A percentile compares a stretch with the other conserved stretches of the same genome.
These are phyloP conservation scores for Notoglanidium macrostoma DNA, from an alignment of 2,797 vertebrate genomes.

Conservation along the genomic window DNA sequence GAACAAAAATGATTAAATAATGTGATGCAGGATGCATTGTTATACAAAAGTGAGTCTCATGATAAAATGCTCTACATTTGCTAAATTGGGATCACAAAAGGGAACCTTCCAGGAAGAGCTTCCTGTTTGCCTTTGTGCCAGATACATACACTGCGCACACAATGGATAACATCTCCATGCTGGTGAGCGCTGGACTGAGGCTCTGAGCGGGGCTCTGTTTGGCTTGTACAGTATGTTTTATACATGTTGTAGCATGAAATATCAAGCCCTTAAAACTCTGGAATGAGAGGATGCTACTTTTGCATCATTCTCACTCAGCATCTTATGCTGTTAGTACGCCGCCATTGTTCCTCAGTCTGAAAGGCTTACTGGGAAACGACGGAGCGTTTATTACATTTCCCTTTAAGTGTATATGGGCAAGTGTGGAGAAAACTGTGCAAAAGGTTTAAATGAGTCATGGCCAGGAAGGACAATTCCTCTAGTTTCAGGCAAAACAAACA, in stretches of 20 bases:
- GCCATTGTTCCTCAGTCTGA: not conserved
- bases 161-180: not conserved
- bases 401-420: not conserved
- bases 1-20: not conserved
- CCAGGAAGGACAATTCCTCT: not conserved
- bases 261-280: not conserved
- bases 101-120: not conserved
- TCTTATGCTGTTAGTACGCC: not conserved
- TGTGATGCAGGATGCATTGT: not conserved
- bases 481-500: not conserved
- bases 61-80: not conserved
- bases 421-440: not conserved
- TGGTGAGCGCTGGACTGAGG: not conserved
- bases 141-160: not conserved
- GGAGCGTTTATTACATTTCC: not conserved
- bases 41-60: not conserved
- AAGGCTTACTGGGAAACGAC: not conserved
- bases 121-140: not conserved
- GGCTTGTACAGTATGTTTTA: not conserved
- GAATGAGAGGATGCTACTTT: not conserved
- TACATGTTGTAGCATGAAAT: not conserved
- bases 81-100: not conserved
- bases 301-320: not conserved
- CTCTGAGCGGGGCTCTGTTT: not conserved
- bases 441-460: not conserved